Base-by-base conservation (phyloP, 2,113 vertebrate genomes). In the Taurulus bubalis region DNA sequence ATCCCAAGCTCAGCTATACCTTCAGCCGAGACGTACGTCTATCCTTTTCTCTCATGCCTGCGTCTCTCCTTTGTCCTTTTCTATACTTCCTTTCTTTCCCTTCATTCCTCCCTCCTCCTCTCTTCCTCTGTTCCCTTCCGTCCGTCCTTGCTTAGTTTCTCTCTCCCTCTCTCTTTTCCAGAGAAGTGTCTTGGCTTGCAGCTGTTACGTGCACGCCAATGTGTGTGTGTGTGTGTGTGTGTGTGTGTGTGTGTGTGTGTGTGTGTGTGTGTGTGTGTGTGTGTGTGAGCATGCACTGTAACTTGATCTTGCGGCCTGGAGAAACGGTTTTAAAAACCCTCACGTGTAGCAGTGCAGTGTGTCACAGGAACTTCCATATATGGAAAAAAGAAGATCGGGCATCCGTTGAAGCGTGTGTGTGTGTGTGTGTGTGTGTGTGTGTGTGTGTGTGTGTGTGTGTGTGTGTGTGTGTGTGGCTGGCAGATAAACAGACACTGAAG, bases 341-440 rank as follows among this genome's bases (percentile, higher is more conserved):
- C 85, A 85, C 63, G 36, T 90, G 79, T 88, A 68, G 69, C 47
- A 65, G 81, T 22, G 40, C 83, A 79, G 32, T 30, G 47, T 87
- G 70, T 86, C 81, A 79, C 88, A 91, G 86, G 90, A 90, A 90
- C 20, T 26, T 2, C 87, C 85, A 75, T 82, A 88, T 82, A 82
- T 71, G 83, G 85, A 24, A 77, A 28, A 69, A 49, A 47, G 68
- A 62, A 14, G 53, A 76, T 58, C 45, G 3, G 20, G 30, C 82
- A 84, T 88, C 80, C 66, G 66, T 80, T 79, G 49, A 32, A 20
- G 67, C 2, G 60, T 76, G 65, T 22, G 74, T 62, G 70, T 71
- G 68, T 59, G 28, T 60, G 55, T 82, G 65, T 77, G 80, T 85
- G 77, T 87, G 74, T 75, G 51, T 71, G 74, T 71, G 74, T 75